Evolutionary conservation across 1,140 invertebrate species (phyloP).

Genomic region (Nautilus pompilius): DNA sequence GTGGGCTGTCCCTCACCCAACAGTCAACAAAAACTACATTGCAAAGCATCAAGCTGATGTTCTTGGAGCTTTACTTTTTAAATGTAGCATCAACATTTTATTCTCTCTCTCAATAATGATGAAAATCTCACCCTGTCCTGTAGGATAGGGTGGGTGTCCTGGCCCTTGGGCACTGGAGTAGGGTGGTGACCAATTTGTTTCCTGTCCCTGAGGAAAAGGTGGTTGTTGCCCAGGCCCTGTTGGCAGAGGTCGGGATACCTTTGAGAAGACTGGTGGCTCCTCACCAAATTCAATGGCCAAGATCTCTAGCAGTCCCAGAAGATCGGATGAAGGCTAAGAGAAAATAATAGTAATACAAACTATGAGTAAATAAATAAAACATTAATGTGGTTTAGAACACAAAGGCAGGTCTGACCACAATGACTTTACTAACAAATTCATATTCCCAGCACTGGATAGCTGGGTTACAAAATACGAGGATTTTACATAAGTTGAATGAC

Average conservation of each 20-base stretch:
- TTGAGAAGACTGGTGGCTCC: conserved; percentile 80
- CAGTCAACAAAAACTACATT: too few species aligned
- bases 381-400: too few species aligned
- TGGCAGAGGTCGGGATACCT: conserved; percentile 12
- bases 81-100: too few species aligned
- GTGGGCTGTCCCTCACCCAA: too few species aligned
- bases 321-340: conserved; percentile 73
- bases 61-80: too few species aligned
- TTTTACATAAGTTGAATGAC: too few species aligned
- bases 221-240: conserved; percentile 42
- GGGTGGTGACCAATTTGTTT: conserved; percentile 9
- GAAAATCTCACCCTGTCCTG: neutral
- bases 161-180: conserved; percentile 15
- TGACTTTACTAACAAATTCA: too few species aligned
- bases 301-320: conserved; percentile 82
- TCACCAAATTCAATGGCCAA: conserved; percentile 94
- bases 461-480: too few species aligned
- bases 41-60: too few species aligned
- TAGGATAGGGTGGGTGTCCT: conserved; percentile 17
- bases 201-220: neutral
- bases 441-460: too few species aligned
- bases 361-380: neutral
- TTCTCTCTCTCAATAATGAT: neutral
- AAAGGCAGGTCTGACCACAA: too few species aligned
- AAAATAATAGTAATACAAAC: conserved; percentile 9